Evolutionary conservation across 1,140 invertebrate genomes (phyloP).

Genomic region (Dinothrombium tinctorium): DNA sequence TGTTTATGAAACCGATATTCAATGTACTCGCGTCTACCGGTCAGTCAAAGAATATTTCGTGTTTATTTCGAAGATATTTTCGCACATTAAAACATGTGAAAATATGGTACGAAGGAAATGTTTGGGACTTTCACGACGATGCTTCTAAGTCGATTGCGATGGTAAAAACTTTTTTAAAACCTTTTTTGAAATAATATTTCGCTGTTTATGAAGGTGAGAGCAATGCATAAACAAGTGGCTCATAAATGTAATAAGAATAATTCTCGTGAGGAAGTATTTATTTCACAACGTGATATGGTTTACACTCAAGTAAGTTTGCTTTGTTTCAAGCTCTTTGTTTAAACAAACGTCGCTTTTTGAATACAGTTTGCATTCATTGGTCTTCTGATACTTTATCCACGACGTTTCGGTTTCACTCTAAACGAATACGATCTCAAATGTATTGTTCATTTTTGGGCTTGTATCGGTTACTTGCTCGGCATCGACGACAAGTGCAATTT

Average conservation of each 20-base stretch:
- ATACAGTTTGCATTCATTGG: slow-evolving; percentile 19
- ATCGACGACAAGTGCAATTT: slow-evolving; percentile 47
- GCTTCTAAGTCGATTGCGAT: slow-evolving; percentile 23
- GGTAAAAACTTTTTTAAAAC: too few species aligned
- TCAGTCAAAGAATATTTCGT: slow-evolving; percentile 23
- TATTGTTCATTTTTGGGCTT: slow-evolving; percentile 58
- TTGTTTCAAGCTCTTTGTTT: slow-evolving; percentile 14
- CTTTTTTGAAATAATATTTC: too few species aligned
- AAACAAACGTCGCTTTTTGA: background rate
- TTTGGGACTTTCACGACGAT: slow-evolving; percentile 24
- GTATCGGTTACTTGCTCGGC: slow-evolving; percentile 51
- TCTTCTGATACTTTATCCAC: slow-evolving; percentile 16
- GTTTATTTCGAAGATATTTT: slow-evolving; percentile 47
- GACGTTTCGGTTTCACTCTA: slow-evolving; percentile 13
- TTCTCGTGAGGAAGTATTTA: too few species aligned
- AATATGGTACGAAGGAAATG: slow-evolving; percentile 41
- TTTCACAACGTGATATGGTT: too few species aligned
- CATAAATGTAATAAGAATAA: slow-evolving; percentile 25
- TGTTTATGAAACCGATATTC: slow-evolving; percentile 14
- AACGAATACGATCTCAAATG: slow-evolving; percentile 35
- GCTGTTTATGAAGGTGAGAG: too few species aligned
- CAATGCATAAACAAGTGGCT: slow-evolving; percentile 22
- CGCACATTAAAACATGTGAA: slow-evolving; percentile 41
- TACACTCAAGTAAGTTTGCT: slow-evolving; percentile 16
- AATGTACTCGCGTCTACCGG: slow-evolving; percentile 24